Evolutionary conservation across 2,888 invertebrate species (phyloP).

Genomic region (Hybos culiciformis): DNA sequence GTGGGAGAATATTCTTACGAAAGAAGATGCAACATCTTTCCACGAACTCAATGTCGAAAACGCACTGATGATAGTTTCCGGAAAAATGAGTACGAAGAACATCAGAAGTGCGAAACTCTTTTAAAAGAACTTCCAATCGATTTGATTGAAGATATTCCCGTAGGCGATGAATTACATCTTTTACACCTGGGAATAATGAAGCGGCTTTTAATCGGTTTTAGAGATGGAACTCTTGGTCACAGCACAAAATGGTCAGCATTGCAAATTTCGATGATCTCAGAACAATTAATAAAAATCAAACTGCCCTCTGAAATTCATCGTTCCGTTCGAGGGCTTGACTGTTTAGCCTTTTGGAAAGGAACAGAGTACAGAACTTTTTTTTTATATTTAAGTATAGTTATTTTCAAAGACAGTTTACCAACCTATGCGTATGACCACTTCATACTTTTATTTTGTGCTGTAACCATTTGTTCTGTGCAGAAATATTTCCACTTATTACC

Average conservation of each 20-base stretch:
- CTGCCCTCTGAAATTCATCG: slow-evolving; percentile 14
- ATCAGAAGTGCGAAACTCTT: slow-evolving; percentile 1
- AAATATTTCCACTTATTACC: slow-evolving; percentile 8
- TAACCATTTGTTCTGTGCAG: slow-evolving; percentile 6
- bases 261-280: neutral
- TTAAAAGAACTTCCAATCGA: slow-evolving; percentile 14
- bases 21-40: neutral
- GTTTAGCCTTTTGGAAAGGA: slow-evolving; percentile 17
- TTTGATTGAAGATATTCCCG: slow-evolving; percentile 18
- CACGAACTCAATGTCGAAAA: slow-evolving; percentile 11
- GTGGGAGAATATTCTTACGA: neutral
- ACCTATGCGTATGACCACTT: slow-evolving; percentile 9
- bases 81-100: slow-evolving; percentile 6
- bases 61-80: slow-evolving; percentile 15
- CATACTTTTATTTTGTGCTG: slow-evolving; percentile 9
- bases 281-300: slow-evolving; percentile 9
- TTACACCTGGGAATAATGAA: slow-evolving; percentile 15
- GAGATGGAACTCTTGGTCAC: slow-evolving; percentile 14
- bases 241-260: no score
- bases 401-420: slow-evolving; percentile 14
- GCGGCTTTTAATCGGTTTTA: slow-evolving; percentile 15
- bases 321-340: slow-evolving; percentile 14
- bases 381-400: slow-evolving; percentile 15
- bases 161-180: slow-evolving; percentile 16
- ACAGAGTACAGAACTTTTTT: slow-evolving; percentile 16